Conservation (phyloP, 2,797 vertebrate genomes). For the Anguilla obscura region DNA sequence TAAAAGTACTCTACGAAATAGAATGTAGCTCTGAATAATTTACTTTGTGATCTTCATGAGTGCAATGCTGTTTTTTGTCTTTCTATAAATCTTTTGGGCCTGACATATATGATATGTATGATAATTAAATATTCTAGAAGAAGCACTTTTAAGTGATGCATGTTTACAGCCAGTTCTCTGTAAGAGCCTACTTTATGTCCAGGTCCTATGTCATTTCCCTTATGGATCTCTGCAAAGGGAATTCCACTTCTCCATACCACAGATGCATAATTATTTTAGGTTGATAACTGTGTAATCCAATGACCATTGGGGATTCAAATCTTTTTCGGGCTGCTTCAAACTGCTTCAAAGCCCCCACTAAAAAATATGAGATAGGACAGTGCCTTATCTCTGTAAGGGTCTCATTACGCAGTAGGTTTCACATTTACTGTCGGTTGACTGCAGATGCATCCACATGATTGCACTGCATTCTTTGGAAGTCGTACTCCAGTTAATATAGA, state of each 20-base stretch:
- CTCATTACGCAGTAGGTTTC: background rate
- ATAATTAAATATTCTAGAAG: background rate
- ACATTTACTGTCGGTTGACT: constrained; percentile 5
- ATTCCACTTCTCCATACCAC: background rate
- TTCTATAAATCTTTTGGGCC: background rate
- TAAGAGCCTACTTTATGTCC: background rate
- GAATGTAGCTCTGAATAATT: background rate
- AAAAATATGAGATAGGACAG: background rate
- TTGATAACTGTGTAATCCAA: background rate
- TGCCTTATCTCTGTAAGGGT: background rate
- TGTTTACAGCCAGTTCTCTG: background rate
- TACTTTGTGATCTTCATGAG: background rate
- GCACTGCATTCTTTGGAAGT: constrained; percentile 2
- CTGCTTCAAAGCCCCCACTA: background rate
- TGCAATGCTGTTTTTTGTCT: background rate
- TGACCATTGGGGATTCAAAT: background rate
- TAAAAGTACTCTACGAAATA: background rate
- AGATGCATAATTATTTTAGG: background rate
- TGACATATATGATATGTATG: background rate
- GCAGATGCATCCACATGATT: background rate
- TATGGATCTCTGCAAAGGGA: background rate
- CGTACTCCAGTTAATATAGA: background rate
- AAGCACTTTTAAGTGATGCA: background rate
- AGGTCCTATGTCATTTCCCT: background rate
- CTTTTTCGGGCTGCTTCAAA: background rate